Evolutionary conservation across 2,113 vertebrate species (phyloP).

Genomic region (Setophaga kirtlandii): DNA sequence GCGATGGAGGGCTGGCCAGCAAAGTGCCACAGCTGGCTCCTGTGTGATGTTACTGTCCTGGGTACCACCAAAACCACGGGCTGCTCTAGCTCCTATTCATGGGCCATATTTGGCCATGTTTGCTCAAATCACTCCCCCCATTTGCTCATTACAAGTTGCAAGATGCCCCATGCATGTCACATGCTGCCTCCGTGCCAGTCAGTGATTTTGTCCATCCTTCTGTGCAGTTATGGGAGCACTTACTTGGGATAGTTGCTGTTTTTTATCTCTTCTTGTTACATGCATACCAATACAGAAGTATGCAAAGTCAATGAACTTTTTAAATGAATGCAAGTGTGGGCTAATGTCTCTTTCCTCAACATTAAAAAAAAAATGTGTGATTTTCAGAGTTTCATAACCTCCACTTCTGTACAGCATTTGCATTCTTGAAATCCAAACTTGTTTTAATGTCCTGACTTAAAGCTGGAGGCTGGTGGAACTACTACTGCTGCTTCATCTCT

Average conservation of each 20-base stretch:
- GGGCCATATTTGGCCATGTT: background rate
- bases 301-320: background rate
- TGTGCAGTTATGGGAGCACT: accelerated
- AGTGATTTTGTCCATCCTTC: background rate
- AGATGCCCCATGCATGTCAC: background rate
- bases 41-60: background rate
- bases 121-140: background rate
- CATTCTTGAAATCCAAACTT: background rate
- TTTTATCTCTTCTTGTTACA: background rate
- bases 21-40: background rate
- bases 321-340: background rate
- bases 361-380: background rate
- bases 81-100: background rate
- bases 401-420: background rate
- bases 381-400: background rate
- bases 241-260: background rate
- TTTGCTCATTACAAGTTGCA: background rate
- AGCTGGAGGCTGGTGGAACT: background rate
- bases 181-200: accelerated
- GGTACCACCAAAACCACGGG: background rate
- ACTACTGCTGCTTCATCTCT: background rate
- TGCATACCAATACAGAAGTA: background rate
- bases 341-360: background rate
- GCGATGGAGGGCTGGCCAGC: accelerated
- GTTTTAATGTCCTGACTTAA: background rate